Evolutionary conservation across 2,113 vertebrate genomes (phyloP).

Genomic region (Cairina moschata): DNA sequence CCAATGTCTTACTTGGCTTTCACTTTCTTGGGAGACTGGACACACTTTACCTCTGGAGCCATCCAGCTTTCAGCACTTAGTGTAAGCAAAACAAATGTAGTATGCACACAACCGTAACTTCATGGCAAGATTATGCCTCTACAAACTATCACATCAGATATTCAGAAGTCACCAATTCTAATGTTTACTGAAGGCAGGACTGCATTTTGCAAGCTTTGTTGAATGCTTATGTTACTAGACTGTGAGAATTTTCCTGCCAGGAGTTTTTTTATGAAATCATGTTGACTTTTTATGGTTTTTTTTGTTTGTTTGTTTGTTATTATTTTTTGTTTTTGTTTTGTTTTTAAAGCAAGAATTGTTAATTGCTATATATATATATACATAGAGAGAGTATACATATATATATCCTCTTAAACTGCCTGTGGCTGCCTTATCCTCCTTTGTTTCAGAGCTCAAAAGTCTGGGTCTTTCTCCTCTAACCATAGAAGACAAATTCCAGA

Average conservation of each 20-base stretch:
- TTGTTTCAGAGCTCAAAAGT: background rate
- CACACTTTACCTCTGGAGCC: background rate
- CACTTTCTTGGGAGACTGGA: conserved; percentile 4
- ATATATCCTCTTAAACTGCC: background rate
- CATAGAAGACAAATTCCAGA: background rate
- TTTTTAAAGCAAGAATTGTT: too few relatives aligned
- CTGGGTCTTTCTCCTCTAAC: background rate
- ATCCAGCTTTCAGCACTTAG: conserved; percentile 10
- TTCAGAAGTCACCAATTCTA: background rate
- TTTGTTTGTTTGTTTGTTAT: too few relatives aligned
- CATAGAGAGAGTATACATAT: too few relatives aligned
- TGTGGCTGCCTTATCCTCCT: background rate
- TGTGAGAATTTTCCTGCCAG: background rate
- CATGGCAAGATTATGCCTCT: background rate
- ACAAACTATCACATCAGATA: background rate
- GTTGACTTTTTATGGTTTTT: background rate
- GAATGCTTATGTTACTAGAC: background rate
- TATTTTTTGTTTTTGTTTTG: too few relatives aligned
- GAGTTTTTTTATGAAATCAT: background rate
- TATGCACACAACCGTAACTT: background rate
- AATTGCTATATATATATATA: too few relatives aligned
- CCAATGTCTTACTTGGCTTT: background rate
- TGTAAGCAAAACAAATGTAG: conserved; percentile 39
- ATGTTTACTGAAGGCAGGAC: background rate
- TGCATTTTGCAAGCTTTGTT: conserved; percentile 18